Base-by-base conservation (phyloP, 2,797 vertebrate genomes). In the Acipenser transmontanus region DNA sequence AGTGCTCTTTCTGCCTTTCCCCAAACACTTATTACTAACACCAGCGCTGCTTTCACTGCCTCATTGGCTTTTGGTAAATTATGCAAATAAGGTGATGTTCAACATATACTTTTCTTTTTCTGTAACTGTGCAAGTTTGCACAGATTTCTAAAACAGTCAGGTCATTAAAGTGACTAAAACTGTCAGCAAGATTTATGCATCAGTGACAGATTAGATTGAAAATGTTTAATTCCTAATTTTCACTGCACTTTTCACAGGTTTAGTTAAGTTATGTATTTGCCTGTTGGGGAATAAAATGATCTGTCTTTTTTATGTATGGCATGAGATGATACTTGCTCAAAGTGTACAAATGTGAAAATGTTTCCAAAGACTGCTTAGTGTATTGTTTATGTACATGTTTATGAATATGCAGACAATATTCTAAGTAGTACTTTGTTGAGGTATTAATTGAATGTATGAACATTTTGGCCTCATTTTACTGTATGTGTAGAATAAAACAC, bases 41-140 rank as follows among this genome's bases (percentile, higher is more conserved):
- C 93, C 93, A 95, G 91, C 92, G 91, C 95, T 93, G 91, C 87
- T 94, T 89, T 94, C 89, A 86, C 91, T 96, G 97, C 95, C 96
- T 99, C 97, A 98, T 98, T 99, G 96, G 95, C 94, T 99, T 98
- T 97, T 93, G 93, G 94, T 97, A 98, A 99, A 98, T 97, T 99
- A 98, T 99, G 96, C 93, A 98, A 99, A 99, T 98, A 91, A 97
- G 93, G 89, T 91, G 87, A 95, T 95, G 93, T 93, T 93, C 90
- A 95, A 97, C 96, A 97, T 90, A 98, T 95, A 97, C 94, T 97
- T 91, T 91, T 86, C 73, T 77, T 87, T 87, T 95, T 94, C 91
- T 95, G 93, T 94, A 94, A 97, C 94, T 89, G 93, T 94, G 93
- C 94, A 96, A 97, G 93, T 98, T 98, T 93, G 93, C 95, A 94